These are phyloP conservation scores for Martes martes DNA, from an alignment of 2,113 vertebrate species.

Conservation along the genomic window DNA sequence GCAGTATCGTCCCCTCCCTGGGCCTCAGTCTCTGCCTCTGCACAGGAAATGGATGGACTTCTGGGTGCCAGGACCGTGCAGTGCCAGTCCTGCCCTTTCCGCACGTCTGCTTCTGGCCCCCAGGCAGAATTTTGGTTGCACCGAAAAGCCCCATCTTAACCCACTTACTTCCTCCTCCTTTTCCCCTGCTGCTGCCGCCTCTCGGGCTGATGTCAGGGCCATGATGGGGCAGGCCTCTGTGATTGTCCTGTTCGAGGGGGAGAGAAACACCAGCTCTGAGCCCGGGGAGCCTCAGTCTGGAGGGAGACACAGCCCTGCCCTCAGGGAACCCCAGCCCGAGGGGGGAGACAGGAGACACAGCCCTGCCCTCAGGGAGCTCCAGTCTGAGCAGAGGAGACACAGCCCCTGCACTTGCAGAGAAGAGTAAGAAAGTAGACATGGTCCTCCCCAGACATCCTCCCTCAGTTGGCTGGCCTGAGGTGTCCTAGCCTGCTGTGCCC, in stretches of 20 bases:
- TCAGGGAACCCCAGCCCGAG: not conserved
- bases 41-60: not conserved
- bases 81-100: too few relatives aligned
- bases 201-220: not conserved
- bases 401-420: not conserved
- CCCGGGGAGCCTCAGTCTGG: not conserved
- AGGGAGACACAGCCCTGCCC: not conserved
- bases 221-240: not conserved
- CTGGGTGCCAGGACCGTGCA: accelerated
- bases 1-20: too few relatives aligned
- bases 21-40: not conserved
- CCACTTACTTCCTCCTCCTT: not conserved
- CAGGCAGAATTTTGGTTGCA: not conserved
- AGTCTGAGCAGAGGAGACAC: not conserved
- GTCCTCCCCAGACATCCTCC: not conserved
- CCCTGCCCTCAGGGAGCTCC: not conserved
- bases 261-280: not conserved
- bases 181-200: not conserved
- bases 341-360: not conserved
- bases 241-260: not conserved
- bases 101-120: accelerated
- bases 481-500: not conserved
- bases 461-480: not conserved
- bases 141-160: not conserved
- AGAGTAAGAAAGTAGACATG: not conserved